Conservation (phyloP, 2,888 invertebrate genomes). For the Fissipunctia ypsillon region DNA sequence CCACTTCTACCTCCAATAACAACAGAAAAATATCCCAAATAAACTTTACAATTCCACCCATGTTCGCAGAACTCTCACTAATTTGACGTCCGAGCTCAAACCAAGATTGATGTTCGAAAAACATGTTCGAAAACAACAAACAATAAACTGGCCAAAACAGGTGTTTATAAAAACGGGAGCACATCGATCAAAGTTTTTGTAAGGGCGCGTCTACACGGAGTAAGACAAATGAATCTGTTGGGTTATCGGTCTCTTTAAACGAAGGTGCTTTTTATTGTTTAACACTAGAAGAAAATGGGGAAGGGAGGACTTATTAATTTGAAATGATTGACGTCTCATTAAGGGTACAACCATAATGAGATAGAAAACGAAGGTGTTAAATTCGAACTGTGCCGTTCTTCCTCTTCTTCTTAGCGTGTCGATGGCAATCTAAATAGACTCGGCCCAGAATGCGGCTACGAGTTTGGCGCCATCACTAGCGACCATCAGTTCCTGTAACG, state of each 20-base stretch:
- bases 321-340: too few species aligned
- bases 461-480: too few species aligned
- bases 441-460: too few species aligned
- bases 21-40: neutral
- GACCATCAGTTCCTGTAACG: too few species aligned
- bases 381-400: too few species aligned
- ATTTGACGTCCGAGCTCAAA: slow-evolving; percentile 56
- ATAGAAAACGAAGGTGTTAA: too few species aligned
- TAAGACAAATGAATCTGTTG: slow-evolving; percentile 81
- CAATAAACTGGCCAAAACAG: slow-evolving; percentile 76
- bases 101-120: slow-evolving; percentile 70
- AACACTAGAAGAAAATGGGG: neutral
- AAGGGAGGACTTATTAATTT: neutral
- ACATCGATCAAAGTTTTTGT: slow-evolving; percentile 85
- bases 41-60: slow-evolving; percentile 30
- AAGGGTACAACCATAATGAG: too few species aligned
- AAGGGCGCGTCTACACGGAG: slow-evolving; percentile 64
- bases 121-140: slow-evolving; percentile 61
- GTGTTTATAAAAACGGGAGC: slow-evolving; percentile 76
- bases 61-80: slow-evolving; percentile 24
- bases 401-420: too few species aligned
- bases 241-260: slow-evolving; percentile 67
- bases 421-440: too few species aligned
- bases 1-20: neutral
- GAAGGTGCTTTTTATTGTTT: slow-evolving; percentile 9